These are phyloP conservation scores for Andrena trimmerana DNA, from an alignment of 2,888 invertebrate genomes.

Conservation along the genomic window DNA sequence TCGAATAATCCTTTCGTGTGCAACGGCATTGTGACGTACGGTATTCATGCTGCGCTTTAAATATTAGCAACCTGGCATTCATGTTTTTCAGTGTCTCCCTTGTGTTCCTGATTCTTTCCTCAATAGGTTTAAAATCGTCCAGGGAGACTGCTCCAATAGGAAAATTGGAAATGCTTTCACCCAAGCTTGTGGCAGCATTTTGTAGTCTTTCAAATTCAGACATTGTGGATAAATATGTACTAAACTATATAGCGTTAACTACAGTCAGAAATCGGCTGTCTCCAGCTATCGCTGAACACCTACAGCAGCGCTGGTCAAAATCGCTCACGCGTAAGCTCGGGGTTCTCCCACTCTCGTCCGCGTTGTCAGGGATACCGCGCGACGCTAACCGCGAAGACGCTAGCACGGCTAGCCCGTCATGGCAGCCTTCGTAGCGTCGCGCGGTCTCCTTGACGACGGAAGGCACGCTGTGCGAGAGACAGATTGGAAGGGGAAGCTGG, in stretches of 20 bases:
- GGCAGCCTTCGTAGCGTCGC: too few species aligned
- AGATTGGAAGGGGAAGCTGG: too few species aligned
- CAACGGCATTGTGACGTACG: constrained; percentile 55
- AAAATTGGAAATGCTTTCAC: constrained; percentile 62
- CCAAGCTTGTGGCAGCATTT: constrained; percentile 41
- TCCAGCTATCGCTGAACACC: too few species aligned
- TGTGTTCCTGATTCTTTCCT: constrained; percentile 67
- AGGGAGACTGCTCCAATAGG: constrained; percentile 66
- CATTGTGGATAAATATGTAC: constrained; percentile 23
- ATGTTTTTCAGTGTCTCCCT: constrained; percentile 59
- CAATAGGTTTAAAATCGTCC: constrained; percentile 70
- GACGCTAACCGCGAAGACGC: too few species aligned
- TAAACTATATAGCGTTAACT: background rate
- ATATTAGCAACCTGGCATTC: constrained; percentile 63
- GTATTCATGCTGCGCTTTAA: constrained; percentile 56
- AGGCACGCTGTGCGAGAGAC: too few species aligned
- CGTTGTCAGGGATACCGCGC: too few species aligned
- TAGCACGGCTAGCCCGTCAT: too few species aligned
- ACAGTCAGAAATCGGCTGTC: background rate
- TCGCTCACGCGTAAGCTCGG: too few species aligned
- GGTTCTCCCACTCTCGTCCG: too few species aligned
- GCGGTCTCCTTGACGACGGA: too few species aligned
- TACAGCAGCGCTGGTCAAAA: too few species aligned
- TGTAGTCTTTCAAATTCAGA: constrained; percentile 32
- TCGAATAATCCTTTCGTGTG: background rate